phyloP scores from a whole-genome alignment of 2,888 invertebrate genomes.

The Watsonalla cultraria region DNA sequence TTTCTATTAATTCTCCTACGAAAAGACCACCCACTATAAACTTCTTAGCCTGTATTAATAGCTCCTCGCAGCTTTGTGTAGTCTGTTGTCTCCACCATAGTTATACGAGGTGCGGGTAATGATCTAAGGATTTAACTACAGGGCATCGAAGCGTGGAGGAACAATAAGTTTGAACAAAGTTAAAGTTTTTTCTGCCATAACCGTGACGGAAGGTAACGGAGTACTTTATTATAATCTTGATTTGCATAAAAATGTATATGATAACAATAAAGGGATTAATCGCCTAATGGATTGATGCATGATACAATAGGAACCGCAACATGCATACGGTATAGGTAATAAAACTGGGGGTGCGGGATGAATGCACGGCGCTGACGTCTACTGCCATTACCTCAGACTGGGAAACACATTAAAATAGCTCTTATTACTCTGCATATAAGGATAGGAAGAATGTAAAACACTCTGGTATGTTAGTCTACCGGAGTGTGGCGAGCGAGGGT shows the following conservation, averaged over 20 bases:
- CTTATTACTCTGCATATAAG: conserved; percentile 37
- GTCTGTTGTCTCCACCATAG: not conserved
- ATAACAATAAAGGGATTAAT: conserved; percentile 65
- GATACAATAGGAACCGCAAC: conserved; percentile 67
- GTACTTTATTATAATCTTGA: conserved; percentile 18
- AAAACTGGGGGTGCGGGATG: conserved; percentile 66
- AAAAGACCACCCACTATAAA: not conserved
- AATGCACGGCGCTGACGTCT: conserved; percentile 55
- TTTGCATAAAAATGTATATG: conserved; percentile 38
- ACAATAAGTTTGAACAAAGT: not conserved
- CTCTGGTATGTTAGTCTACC: conserved; percentile 48
- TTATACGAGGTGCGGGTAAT: not conserved
- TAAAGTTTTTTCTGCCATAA: conserved; percentile 1
- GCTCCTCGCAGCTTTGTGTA: not conserved
- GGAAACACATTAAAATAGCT: conserved; percentile 30
- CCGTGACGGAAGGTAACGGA: conserved; percentile 8
- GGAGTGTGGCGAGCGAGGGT: conserved; percentile 64
- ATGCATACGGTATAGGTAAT: conserved; percentile 70
- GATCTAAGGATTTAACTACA: not conserved
- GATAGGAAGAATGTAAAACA: conserved; percentile 15
- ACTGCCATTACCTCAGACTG: conserved; percentile 21
- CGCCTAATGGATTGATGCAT: conserved; percentile 68
- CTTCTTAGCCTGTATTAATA: not conserved
- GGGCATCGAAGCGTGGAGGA: not conserved
- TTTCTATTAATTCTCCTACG: not conserved